Conservation (phyloP, 2,888 invertebrate genomes). For the Dynastes tityus region DNA sequence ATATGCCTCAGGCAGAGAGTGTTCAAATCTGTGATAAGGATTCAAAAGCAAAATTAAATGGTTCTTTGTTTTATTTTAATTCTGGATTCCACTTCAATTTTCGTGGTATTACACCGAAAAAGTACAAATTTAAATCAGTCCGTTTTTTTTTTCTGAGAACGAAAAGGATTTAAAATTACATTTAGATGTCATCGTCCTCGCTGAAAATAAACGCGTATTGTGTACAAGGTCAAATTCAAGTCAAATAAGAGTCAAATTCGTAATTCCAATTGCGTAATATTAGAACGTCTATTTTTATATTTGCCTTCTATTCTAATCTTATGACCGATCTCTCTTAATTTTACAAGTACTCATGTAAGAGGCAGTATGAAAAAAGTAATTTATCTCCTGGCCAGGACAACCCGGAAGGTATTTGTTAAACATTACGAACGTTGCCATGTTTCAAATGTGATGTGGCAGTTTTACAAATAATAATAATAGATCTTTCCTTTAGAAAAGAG, state of each 20-base stretch:
- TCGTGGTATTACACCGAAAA: too few relatives aligned
- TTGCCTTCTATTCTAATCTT: not conserved
- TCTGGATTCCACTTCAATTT: too few relatives aligned
- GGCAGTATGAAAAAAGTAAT: constrained; percentile 29
- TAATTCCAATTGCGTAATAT: constrained; percentile 23
- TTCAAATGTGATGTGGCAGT: constrained; percentile 31
- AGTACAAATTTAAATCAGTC: too few relatives aligned
- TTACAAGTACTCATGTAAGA: constrained; percentile 4
- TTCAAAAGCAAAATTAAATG: too few relatives aligned
- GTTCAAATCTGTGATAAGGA: too few relatives aligned
- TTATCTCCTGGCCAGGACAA: constrained; percentile 30
- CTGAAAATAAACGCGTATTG: constrained; percentile 25
- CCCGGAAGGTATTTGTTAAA: constrained; percentile 37
- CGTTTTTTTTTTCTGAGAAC: not conserved
- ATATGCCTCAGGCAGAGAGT: too few relatives aligned
- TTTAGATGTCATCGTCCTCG: constrained; percentile 15
- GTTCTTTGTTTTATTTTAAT: too few relatives aligned
- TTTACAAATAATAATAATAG: constrained; percentile 39
- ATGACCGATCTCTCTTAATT: constrained; percentile 20
- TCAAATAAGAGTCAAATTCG: constrained; percentile 13
- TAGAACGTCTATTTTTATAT: constrained; percentile 6
- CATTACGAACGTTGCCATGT: constrained; percentile 9
- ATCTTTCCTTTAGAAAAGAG: constrained; percentile 25
- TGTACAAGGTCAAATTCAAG: constrained; percentile 24
- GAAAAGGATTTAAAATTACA: constrained; percentile 6